A percentile compares a stretch with the other conserved stretches of the same genome.
Evolutionary conservation across 1,140 invertebrate species (phyloP).

Genomic region (Drosophila pallidifrons): DNA sequence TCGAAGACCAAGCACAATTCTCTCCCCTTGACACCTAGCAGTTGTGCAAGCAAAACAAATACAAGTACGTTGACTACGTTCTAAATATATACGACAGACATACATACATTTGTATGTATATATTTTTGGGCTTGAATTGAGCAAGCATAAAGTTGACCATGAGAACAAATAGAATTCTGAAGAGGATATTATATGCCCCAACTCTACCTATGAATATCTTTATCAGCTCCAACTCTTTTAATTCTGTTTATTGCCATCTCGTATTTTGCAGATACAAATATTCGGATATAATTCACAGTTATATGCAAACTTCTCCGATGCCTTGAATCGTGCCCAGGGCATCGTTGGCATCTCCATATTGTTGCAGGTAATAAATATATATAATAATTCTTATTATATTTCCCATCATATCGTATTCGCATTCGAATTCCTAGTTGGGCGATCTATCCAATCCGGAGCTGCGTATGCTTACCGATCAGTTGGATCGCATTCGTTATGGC

Average conservation of each 20-base stretch:
- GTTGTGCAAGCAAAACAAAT: no score
- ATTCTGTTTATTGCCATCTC: slow-evolving; percentile 14
- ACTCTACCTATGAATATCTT: background rate
- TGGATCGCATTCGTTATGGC: slow-evolving; percentile 94
- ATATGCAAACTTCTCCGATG: slow-evolving; percentile 96
- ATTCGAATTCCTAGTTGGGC: slow-evolving; percentile 87
- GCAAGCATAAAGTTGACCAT: no score
- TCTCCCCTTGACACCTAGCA: no score
- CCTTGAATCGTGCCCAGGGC: slow-evolving; percentile 94
- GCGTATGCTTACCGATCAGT: slow-evolving; percentile 93
- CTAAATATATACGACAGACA: background rate
- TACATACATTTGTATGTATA: background rate
- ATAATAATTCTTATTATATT: no score
- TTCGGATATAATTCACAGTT: slow-evolving; percentile 97
- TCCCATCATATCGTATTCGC: background rate
- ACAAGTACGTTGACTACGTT: no score
- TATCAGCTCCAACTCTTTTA: background rate
- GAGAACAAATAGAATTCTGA: no score
- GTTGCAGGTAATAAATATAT: slow-evolving; percentile 88
- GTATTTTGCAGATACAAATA: slow-evolving; percentile 93
- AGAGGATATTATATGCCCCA: no score
- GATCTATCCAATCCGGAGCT: slow-evolving; percentile 94
- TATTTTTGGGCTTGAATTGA: no score
- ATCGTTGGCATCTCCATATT: slow-evolving; percentile 95
- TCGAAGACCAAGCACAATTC: no score